phyloP scores from a whole-genome alignment of 2,113 vertebrate species.

The Bos taurus region ARS-UCD2.0 NC_037328.1:147485001-147485500 shows the following conservation, averaged over 20 bases:
- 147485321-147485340: neutral
- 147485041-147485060: no score
- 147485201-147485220: neutral
- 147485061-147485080: no score
- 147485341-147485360: neutral
- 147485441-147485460: neutral
- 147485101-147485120: no score
- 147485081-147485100: no score
- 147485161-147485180: no score
- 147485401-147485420: neutral
- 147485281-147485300: neutral
- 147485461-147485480: neutral
- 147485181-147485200: no score
- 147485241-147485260: neutral
- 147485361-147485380: neutral
- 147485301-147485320: neutral
- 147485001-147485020: no score
- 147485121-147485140: no score
- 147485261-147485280: neutral
- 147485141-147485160: no score
- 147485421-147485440: neutral
- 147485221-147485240: neutral
- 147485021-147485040: no score
- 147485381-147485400: neutral
- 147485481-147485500: neutral